Conservation (phyloP, 1,140 invertebrate genomes). For the Lanistes nyassanus region DNA sequence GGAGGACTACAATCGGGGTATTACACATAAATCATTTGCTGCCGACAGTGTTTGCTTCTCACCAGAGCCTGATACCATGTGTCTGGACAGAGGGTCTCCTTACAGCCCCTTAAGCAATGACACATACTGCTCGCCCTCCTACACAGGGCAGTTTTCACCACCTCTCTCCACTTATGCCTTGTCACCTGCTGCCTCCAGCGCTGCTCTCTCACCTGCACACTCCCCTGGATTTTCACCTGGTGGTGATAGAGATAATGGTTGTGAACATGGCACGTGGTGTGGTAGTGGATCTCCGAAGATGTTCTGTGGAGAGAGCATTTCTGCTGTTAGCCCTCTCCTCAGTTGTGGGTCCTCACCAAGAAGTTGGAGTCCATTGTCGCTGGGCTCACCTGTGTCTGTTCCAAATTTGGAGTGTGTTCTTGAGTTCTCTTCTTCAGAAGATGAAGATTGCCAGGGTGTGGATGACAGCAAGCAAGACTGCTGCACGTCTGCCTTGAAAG, state of each 20-base stretch:
- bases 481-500: no score
- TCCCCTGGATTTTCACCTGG: not conserved
- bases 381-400: no score
- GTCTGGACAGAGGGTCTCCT: conserved; percentile 28
- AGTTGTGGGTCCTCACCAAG: no score
- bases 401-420: not conserved
- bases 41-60: not conserved
- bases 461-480: not conserved
- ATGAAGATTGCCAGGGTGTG: conserved; percentile 2
- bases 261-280: no score
- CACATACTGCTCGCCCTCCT: conserved; percentile 33
- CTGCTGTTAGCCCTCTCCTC: no score
- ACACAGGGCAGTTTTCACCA: conserved; percentile 19
- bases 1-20: conserved; percentile 33
- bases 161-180: not conserved
- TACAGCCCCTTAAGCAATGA: conserved; percentile 41
- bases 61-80: not conserved
- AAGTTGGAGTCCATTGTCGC: no score
- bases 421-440: conserved; percentile 22
- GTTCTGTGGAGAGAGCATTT: no score
- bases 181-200: conserved; percentile 3
- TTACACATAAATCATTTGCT: conserved; percentile 36
- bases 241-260: no score
- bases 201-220: conserved; percentile 1
- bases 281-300: no score